Conservation (phyloP, 1,140 invertebrate genomes). For the Riptortus pedestris region DNA sequence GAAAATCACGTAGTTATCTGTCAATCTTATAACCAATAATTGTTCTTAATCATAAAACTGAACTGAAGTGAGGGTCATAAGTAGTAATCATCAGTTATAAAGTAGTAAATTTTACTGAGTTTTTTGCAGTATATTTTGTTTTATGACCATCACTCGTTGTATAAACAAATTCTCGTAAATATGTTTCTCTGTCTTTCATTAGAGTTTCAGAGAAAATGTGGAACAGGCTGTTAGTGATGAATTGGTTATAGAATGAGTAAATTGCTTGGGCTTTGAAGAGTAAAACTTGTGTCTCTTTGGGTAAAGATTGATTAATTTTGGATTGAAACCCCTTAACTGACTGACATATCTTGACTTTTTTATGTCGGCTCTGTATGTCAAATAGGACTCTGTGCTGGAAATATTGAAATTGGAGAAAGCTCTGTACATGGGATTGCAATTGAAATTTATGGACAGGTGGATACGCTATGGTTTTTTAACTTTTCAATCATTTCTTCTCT, state of each 20-base stretch:
- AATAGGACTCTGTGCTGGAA: background rate
- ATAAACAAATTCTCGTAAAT: too few relatives aligned
- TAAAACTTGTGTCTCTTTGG: background rate
- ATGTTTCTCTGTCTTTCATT: too few relatives aligned
- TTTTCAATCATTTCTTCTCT: background rate
- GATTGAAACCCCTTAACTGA: background rate
- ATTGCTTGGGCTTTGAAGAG: background rate
- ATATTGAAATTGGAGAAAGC: background rate
- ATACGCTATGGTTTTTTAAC: background rate
- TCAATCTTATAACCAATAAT: too few relatives aligned
- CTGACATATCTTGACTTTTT: background rate
- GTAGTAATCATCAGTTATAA: too few relatives aligned
- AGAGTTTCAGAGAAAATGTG: background rate
- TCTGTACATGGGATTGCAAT: background rate
- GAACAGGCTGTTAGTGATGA: background rate
- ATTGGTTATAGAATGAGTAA: background rate
- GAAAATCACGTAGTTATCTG: too few relatives aligned
- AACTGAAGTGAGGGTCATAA: too few relatives aligned
- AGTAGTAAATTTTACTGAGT: too few relatives aligned
- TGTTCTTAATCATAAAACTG: too few relatives aligned
- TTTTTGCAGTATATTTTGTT: too few relatives aligned
- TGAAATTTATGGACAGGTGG: background rate
- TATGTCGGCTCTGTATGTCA: background rate
- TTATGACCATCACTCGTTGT: too few relatives aligned
- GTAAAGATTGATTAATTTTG: background rate